A percentile compares a stretch with the other conserved stretches of the same genome.
Evolutionary conservation across 1,140 invertebrate species (phyloP).

Genomic region (Helicoverpa zea): DNA sequence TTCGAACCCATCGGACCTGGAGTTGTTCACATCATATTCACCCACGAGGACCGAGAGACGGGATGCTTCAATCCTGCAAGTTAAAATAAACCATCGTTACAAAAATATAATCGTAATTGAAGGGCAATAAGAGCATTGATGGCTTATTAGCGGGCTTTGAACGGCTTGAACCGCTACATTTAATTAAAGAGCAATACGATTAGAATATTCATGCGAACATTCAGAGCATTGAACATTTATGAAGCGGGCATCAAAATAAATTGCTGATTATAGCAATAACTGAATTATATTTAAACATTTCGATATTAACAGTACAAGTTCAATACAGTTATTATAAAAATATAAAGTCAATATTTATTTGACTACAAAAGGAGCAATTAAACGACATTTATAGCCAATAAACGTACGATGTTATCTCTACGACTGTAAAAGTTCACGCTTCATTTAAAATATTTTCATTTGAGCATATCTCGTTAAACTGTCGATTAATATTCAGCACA

Average conservation of each 20-base stretch:
- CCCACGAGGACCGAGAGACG: conserved; percentile 76
- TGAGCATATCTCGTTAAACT: conserved; percentile 13
- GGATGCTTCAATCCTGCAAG: conserved; percentile 72
- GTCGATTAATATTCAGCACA: conserved; percentile 52
- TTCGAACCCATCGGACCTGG: conserved; percentile 64
- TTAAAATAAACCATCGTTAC: neutral
- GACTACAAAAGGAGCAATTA: neutral
- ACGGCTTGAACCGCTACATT: too few relatives aligned
- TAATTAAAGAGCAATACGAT: too few relatives aligned
- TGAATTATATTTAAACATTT: neutral
- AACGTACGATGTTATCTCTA: neutral
- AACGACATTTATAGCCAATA: conserved; percentile 11
- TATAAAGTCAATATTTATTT: conserved; percentile 15
- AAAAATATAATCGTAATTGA: too few relatives aligned
- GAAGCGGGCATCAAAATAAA: neutral
- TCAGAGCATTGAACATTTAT: neutral
- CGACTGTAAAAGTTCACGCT: conserved; percentile 12
- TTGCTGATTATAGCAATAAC: neutral
- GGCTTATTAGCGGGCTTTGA: too few relatives aligned
- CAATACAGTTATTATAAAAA: conserved; percentile 14
- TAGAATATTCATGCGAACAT: too few relatives aligned
- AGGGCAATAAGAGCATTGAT: neutral
- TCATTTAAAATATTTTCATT: conserved; percentile 41
- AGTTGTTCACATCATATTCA: conserved; percentile 76
- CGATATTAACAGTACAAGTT: neutral